Base-by-base conservation (phyloP, 2,888 invertebrate genomes). In the Dichetophora obliterata region DNA sequence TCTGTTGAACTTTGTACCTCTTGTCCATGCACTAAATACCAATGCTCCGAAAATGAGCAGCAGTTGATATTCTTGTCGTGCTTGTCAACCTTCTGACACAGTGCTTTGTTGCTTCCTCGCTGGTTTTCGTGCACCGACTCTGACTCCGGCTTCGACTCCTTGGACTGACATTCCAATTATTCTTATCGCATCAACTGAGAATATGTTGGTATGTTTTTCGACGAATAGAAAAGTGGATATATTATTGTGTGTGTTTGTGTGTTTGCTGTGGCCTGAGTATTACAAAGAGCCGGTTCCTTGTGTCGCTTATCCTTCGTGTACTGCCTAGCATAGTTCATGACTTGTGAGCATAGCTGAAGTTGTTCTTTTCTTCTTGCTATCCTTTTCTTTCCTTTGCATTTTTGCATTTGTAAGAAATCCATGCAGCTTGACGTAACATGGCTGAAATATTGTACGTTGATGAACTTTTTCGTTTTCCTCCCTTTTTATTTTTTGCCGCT, bases 161-260 rank as follows among this genome's bases (percentile, higher is more conserved):
- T 50, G 22, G 76, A 83, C 82, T 84, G 85, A 81, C 85, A 85
- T 83, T 85, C 84, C 85, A 85, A 85, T 85, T 85, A 85, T 82
- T 84, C 81, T 85, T 82, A 83, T 83, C 84, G 81, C 80, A 79
- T 81, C 79, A 81, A 31, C 24, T 48, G 27, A 22, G 54, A 14
- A 59, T 27, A 59, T 59, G 57, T 43, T 14, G 22, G 57, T 24
- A 22, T 11, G 57, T 8, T 22, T 22, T 54, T 22, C 54, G 19
- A 16, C 54, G 22, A 22, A 27, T 27, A 19, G 57, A 22, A 22
- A 14, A 27, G 22, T 59, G 57, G 14, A 5, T n/a, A 1, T 43
- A 2, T 48, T 31, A 31, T 31, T 31, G 34, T 22, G 14, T 8
- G 19, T 37, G 43, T 37, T 11, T 34, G 37, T 54, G 54, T 22